Conservation (phyloP, 2,888 invertebrate genomes). For the Epinotia nisella region DNA sequence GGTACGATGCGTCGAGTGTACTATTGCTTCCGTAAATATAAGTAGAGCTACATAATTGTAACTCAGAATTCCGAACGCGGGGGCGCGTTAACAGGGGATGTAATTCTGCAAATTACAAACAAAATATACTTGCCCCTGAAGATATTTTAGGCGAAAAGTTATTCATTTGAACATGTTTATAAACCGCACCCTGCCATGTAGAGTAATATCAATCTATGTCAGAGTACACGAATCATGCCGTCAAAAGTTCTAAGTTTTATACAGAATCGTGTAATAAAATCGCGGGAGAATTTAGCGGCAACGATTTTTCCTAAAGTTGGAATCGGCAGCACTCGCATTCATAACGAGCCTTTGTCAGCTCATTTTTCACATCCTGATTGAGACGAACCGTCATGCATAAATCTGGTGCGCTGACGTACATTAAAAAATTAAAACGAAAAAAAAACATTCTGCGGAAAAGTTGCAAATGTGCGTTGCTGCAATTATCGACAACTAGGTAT, state of each 20-base stretch:
- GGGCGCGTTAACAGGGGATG: too few species aligned
- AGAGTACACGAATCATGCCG: slow-evolving; percentile 62
- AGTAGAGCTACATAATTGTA: neutral
- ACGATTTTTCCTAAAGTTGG: slow-evolving; percentile 57
- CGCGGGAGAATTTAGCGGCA: slow-evolving; percentile 52
- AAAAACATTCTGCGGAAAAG: neutral
- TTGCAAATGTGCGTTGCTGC: neutral
- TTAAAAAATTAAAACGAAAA: slow-evolving; percentile 33
- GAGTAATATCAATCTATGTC: slow-evolving; percentile 67
- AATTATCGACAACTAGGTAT: neutral
- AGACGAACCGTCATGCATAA: slow-evolving; percentile 57
- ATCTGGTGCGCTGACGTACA: slow-evolving; percentile 40
- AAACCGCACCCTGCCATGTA: slow-evolving; percentile 49
- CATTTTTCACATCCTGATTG: slow-evolving; percentile 66
- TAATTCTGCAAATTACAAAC: neutral
- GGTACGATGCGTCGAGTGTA: too few species aligned
- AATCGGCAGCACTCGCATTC: slow-evolving; percentile 57
- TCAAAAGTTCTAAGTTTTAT: slow-evolving; percentile 64
- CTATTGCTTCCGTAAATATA: neutral
- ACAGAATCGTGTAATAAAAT: slow-evolving; percentile 64
- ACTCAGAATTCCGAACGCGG: neutral
- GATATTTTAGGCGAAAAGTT: slow-evolving; percentile 36
- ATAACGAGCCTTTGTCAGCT: slow-evolving; percentile 66
- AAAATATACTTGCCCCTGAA: neutral
- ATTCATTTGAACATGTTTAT: slow-evolving; percentile 51